These are phyloP conservation scores for Cryptus viduatorius DNA, from an alignment of 2,888 invertebrate genomes.

Conservation along the genomic window DNA sequence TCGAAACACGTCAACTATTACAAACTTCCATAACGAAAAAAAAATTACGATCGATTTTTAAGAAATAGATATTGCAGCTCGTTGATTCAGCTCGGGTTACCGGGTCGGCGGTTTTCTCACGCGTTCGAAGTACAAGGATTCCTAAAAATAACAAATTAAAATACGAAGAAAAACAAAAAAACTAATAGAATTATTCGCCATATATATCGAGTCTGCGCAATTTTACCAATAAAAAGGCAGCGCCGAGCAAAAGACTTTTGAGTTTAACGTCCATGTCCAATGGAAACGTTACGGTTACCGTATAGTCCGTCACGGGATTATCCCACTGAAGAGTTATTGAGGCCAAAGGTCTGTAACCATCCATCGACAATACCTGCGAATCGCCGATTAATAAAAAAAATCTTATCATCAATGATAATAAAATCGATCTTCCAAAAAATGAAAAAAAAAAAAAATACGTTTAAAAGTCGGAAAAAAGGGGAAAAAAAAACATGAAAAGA, in stretches of 20 bases:
- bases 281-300: slow-evolving; percentile 91
- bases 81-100: slow-evolving; percentile 10
- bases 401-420: neutral
- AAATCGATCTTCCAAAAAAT: neutral
- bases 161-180: neutral
- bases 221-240: slow-evolving; percentile 93
- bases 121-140: slow-evolving; percentile 89
- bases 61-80: neutral
- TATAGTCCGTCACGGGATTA: slow-evolving; percentile 89
- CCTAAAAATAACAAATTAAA: slow-evolving; percentile 84
- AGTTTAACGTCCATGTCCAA: slow-evolving; percentile 90
- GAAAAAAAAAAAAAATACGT: too few species aligned
- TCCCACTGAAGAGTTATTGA: slow-evolving; percentile 91
- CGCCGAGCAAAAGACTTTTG: slow-evolving; percentile 92
- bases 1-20: neutral
- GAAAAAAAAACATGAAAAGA: neutral
- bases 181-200: too few species aligned
- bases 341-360: slow-evolving; percentile 88
- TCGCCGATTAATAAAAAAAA: neutral
- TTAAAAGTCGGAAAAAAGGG: neutral
- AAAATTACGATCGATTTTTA: neutral
- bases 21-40: neutral
- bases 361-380: slow-evolving; percentile 81
- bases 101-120: slow-evolving; percentile 72
- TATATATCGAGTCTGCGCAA: neutral